phyloP scores from a whole-genome alignment of 1,140 invertebrate genomes.

The Lasioglossum baleicum region DNA sequence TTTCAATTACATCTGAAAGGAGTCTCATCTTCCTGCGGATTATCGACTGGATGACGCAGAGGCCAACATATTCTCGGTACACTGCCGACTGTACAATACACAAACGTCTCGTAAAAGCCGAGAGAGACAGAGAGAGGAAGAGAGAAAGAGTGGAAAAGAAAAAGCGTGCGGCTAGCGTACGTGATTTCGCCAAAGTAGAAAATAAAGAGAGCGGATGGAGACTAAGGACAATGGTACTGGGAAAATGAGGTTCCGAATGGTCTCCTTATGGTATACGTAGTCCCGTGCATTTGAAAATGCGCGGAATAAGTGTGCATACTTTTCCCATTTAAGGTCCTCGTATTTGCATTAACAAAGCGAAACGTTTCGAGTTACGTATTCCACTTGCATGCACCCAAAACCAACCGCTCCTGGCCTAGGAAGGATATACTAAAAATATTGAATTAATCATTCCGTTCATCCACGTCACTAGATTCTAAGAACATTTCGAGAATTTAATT shows the following conservation, averaged over 20 bases:
- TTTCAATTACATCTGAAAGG: background rate
- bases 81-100: background rate
- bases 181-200: conserved; percentile 42
- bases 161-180: conserved; percentile 4
- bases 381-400: no score
- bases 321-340: background rate
- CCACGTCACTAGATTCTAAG: no score
- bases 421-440: no score
- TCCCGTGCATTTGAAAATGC: conserved; percentile 13
- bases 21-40: conserved; percentile 4
- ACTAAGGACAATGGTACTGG: conserved; percentile 15
- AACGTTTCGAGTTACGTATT: background rate
- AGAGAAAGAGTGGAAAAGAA: background rate
- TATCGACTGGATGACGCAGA: conserved; percentile 6
- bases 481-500: no score
- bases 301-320: background rate
- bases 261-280: conserved; percentile 24
- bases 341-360: background rate
- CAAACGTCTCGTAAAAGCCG: conserved; percentile 13
- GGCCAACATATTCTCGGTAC: background rate
- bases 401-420: no score
- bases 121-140: background rate
- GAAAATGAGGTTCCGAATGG: conserved; percentile 42
- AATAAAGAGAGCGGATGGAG: conserved; percentile 19
- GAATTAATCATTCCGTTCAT: no score